Percentiles rank a stretch among this genome's conserved stretches.
These are phyloP conservation scores for Phaethornis superciliosus DNA, from an alignment of 2,113 vertebrate species.

Conservation along the genomic window DNA sequence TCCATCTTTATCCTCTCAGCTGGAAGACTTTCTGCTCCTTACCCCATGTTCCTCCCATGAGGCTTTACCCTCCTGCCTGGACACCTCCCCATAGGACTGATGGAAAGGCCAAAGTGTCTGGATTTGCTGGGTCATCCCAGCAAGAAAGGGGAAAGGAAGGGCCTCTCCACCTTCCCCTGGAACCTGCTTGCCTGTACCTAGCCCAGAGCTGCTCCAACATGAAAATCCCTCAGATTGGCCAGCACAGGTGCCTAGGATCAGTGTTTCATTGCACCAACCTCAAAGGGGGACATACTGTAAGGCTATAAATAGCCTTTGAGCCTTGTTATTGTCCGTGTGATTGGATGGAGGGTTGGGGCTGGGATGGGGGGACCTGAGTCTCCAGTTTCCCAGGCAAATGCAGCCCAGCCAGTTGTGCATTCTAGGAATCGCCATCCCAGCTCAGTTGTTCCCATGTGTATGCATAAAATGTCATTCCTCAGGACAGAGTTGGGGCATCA, in stretches of 20 bases:
- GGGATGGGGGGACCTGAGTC: constrained; percentile 55
- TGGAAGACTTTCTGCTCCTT: neutral
- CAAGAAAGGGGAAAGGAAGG: neutral
- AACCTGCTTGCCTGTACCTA: constrained; percentile 29
- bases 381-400: constrained; percentile 68
- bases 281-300: constrained; percentile 55
- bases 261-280: constrained; percentile 47
- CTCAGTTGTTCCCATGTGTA: constrained; percentile 61
- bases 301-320: constrained; percentile 50
- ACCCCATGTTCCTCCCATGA: neutral
- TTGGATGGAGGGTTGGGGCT: constrained; percentile 62
- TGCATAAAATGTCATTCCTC: constrained; percentile 65
- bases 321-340: constrained; percentile 69
- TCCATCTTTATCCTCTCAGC: neutral
- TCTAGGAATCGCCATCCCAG: constrained; percentile 66
- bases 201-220: neutral
- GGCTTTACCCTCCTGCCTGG: neutral
- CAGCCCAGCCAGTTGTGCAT: constrained; percentile 71
- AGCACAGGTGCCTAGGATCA: constrained; percentile 70
- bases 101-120: neutral
- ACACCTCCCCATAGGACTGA: neutral
- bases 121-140: neutral
- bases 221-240: constrained; percentile 56
- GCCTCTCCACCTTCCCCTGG: neutral
- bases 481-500: neutral